Percentiles rank a stretch among this genome's conserved stretches.
These are phyloP conservation scores for Amblyjoppa fuscipennis DNA, from an alignment of 2,888 invertebrate species.

Conservation along the genomic window DNA sequence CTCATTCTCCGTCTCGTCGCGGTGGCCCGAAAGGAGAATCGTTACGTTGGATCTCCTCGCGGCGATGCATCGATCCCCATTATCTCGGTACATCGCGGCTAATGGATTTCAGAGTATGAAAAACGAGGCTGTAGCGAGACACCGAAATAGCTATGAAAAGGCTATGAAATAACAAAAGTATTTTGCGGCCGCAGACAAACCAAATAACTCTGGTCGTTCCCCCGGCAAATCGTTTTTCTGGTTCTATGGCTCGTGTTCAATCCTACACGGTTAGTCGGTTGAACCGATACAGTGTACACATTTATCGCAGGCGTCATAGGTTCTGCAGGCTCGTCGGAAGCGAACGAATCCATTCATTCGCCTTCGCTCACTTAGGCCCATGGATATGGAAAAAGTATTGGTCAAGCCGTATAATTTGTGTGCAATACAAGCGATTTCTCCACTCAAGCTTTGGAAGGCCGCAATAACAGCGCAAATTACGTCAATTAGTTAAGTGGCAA, in stretches of 20 bases:
- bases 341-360: no score
- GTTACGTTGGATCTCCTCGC: slow-evolving; percentile 75
- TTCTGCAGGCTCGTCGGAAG: not conserved
- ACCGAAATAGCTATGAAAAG: slow-evolving; percentile 9
- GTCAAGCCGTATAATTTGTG: no score
- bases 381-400: no score
- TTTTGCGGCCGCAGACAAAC: slow-evolving; percentile 71
- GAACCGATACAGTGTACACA: not conserved
- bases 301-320: not conserved
- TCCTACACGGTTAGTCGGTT: not conserved
- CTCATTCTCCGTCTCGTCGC: slow-evolving; percentile 6
- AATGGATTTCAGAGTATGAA: slow-evolving; percentile 72
- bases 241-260: slow-evolving; percentile 10
- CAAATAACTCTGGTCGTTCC: slow-evolving; percentile 10
- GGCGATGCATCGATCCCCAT: slow-evolving; percentile 83
- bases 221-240: slow-evolving; percentile 8
- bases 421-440: no score
- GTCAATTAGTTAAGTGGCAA: no score
- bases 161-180: slow-evolving; percentile 79
- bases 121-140: not conserved
- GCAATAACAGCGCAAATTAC: no score
- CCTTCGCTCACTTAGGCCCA: no score
- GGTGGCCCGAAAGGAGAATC: slow-evolving; percentile 67
- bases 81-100: slow-evolving; percentile 78
- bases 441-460: no score